These are phyloP conservation scores for Lipophrys pholis DNA, from an alignment of 2,113 vertebrate genomes.

Conservation along the genomic window DNA sequence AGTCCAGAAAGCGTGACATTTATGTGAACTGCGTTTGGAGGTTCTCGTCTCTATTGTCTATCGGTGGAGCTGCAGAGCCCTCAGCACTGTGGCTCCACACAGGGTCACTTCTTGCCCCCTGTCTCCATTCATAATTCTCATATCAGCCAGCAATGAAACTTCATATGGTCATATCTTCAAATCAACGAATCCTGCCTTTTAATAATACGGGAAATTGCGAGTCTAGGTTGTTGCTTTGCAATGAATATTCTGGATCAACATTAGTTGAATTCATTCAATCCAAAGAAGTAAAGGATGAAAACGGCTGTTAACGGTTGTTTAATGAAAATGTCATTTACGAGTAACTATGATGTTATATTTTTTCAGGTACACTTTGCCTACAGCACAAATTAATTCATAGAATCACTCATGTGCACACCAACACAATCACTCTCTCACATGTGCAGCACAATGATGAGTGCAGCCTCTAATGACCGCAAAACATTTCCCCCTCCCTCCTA, in stretches of 20 bases:
- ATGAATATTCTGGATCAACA: constrained; percentile 56
- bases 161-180: constrained; percentile 71
- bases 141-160: constrained; percentile 73
- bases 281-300: constrained; percentile 41
- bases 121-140: constrained; percentile 77
- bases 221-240: constrained; percentile 60
- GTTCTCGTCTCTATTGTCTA: constrained; percentile 60
- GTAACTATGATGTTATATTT: constrained; percentile 31
- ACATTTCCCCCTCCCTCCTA: constrained; percentile 50
- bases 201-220: constrained; percentile 75
- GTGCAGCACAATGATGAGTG: background rate
- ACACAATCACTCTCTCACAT: background rate
- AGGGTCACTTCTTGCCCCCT: constrained; percentile 68
- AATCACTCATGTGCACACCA: constrained; percentile 4
- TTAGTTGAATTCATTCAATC: constrained; percentile 60
- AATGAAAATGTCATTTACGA: constrained; percentile 37
- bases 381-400: constrained; percentile 10
- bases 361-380: constrained; percentile 19
- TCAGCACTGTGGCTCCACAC: constrained; percentile 36
- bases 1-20: constrained; percentile 63
- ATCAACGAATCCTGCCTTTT: constrained; percentile 67
- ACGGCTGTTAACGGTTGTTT: constrained; percentile 61
- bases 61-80: constrained; percentile 56
- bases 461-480: constrained; percentile 25
- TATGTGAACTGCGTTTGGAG: constrained; percentile 58